These are phyloP conservation scores for Papilio polyxenes DNA, from an alignment of 1,140 invertebrate genomes.

Conservation along the genomic window DNA sequence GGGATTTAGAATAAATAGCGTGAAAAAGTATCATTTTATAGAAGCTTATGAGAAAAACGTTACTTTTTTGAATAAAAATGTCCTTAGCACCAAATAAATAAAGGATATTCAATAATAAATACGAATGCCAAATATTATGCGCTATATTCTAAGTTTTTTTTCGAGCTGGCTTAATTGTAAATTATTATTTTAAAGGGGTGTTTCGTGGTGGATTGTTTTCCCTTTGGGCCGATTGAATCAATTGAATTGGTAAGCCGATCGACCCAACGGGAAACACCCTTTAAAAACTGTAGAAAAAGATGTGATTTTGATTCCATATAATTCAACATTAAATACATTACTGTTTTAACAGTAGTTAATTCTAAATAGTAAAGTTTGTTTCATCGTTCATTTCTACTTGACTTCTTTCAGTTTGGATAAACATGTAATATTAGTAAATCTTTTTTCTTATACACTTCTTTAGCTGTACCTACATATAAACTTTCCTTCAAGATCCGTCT, in stretches of 20 bases:
- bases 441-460: not conserved
- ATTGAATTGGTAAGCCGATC: too few relatives aligned
- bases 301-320: not conserved
- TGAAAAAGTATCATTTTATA: not conserved
- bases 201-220: too few relatives aligned
- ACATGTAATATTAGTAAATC: not conserved
- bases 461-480: not conserved
- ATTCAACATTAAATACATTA: not conserved
- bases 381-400: not conserved
- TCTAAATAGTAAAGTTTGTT: not conserved
- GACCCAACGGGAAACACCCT: not conserved
- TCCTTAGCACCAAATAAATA: too few relatives aligned
- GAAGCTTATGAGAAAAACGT: not conserved
- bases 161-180: not conserved
- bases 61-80: too few relatives aligned
- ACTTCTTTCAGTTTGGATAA: not conserved
- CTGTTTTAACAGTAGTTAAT: not conserved
- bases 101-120: not conserved
- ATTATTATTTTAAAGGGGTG: not conserved
- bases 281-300: not conserved
- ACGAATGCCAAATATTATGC: not conserved
- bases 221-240: too few relatives aligned
- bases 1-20: not conserved
- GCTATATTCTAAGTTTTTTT: not conserved
- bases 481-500: slow-evolving; percentile 1